Evolutionary conservation across 2,888 invertebrate species (phyloP), one percentile per base, ranked within the genome.

Genomic region (Nymphalis urticae): DNA sequence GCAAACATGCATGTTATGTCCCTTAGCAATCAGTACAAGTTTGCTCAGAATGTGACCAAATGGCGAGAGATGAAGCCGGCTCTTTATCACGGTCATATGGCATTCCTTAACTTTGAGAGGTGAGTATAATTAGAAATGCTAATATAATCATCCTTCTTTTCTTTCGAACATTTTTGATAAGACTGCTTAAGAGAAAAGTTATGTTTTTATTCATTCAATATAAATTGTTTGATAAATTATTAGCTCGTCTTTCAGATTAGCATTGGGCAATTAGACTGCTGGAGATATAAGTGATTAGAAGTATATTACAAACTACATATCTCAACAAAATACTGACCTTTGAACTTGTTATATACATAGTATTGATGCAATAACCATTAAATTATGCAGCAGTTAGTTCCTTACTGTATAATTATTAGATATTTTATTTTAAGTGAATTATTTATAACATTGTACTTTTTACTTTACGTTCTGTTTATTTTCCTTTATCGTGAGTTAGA

Each of bases 11-110:
- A 98, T 91, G 96, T 97, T n/a, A 94, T 99, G 85, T 97, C 98
- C 10, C 92, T 98, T 73, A 95, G 96, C 69, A 99, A 99, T 93
- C 99, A 99, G 85, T 93, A 94, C 73, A 93, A 96, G 80, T 98
- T 99, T 90, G 97, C 97, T 75, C 95, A 96, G 77, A 99, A 99
- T 88, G 95, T 99, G 62, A 97, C 97, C 1, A 94, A 94, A 71
- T 99, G 99, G 99, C 92, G 95, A 76, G 94, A 94, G 64, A 96
- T 97, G 89, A 97, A 98, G 85, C 99, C 99, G 56, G 98, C 98
- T 0, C 93, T 99, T 66, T 99, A 98, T 89, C 99, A 99, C 89
- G 99, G 99, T 0, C 99, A 99, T 87, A 95, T 99, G 94, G 98
- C 98, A 7, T 99, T 96, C 91, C 92, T 99, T 73, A 98, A 99